Evolutionary conservation across 2,113 vertebrate species (phyloP).

Genomic region (Clarias batrachus): DNA sequence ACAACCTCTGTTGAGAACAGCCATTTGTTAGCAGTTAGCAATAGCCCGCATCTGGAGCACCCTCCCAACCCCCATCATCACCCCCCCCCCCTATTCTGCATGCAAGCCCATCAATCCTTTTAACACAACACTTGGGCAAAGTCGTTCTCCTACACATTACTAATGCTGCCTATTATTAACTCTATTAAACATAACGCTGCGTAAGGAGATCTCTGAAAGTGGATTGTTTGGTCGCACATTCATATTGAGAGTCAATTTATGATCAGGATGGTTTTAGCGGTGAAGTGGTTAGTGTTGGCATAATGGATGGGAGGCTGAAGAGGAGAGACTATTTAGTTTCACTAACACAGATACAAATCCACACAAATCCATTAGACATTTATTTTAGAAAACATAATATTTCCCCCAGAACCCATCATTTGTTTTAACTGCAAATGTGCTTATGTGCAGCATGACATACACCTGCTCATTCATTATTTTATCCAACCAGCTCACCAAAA

Average conservation of each 20-base stretch:
- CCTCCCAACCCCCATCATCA: slow-evolving; percentile 50
- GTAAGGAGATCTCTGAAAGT: slow-evolving; percentile 67
- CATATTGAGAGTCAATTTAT: slow-evolving; percentile 68
- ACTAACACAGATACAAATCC: slow-evolving; percentile 22
- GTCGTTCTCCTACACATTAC: slow-evolving; percentile 59
- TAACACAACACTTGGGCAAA: slow-evolving; percentile 68
- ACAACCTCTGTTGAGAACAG: slow-evolving; percentile 41
- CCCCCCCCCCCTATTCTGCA: slow-evolving; percentile 63
- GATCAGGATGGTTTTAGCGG: slow-evolving; percentile 63
- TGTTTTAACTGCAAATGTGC: not conserved
- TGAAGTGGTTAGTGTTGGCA: slow-evolving; percentile 41
- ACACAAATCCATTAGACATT: slow-evolving; percentile 25
- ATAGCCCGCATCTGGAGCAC: slow-evolving; percentile 59
- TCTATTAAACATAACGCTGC: slow-evolving; percentile 70
- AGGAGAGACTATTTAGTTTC: slow-evolving; percentile 41
- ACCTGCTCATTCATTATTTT: not conserved
- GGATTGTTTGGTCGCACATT: slow-evolving; percentile 65
- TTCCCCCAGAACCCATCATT: slow-evolving; percentile 1
- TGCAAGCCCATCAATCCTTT: slow-evolving; percentile 68
- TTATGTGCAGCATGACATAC: not conserved
- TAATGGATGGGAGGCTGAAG: slow-evolving; percentile 52
- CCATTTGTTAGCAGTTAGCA: slow-evolving; percentile 69
- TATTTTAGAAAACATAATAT: slow-evolving; percentile 17
- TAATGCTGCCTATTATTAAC: slow-evolving; percentile 71
- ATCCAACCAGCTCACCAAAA: not conserved